Conservation (phyloP, 2,113 vertebrate genomes). For the Melanostigma gelatinosum region DNA sequence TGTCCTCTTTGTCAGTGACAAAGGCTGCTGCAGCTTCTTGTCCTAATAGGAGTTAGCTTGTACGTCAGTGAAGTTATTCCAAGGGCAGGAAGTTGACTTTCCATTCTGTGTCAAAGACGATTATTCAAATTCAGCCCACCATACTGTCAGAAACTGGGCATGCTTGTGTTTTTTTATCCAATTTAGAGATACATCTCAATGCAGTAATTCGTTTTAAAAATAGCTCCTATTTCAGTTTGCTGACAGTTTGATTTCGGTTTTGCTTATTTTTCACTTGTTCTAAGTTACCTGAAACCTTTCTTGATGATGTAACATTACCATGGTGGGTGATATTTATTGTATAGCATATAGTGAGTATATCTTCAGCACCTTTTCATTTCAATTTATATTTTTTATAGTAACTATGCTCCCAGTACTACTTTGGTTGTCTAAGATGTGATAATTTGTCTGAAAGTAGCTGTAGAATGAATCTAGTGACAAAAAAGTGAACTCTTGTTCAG, state of each 20-base stretch:
- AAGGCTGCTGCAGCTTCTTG: neutral
- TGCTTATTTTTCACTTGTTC: neutral
- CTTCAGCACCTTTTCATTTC: neutral
- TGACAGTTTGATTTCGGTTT: neutral
- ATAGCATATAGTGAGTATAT: neutral
- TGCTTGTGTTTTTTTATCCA: neutral
- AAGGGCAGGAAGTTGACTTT: neutral
- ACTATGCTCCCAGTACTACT: neutral
- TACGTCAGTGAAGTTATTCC: slow-evolving; percentile 8
- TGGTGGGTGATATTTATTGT: neutral
- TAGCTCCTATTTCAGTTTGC: neutral
- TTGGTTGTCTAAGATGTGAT: neutral
- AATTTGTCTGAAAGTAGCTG: neutral
- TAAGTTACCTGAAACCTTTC: neutral
- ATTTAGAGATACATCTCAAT: neutral
- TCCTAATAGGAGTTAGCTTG: neutral
- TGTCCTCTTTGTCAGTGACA: slow-evolving; percentile 10
- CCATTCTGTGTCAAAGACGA: neutral
- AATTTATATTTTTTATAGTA: neutral
- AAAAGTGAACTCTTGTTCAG: neutral
- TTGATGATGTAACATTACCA: neutral
- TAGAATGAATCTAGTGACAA: neutral
- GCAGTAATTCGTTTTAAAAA: neutral
- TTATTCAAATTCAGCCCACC: slow-evolving; percentile 1
- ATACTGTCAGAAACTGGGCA: neutral